Conservation (phyloP, 2,113 vertebrate species). For the Notiomystis cincta region DNA sequence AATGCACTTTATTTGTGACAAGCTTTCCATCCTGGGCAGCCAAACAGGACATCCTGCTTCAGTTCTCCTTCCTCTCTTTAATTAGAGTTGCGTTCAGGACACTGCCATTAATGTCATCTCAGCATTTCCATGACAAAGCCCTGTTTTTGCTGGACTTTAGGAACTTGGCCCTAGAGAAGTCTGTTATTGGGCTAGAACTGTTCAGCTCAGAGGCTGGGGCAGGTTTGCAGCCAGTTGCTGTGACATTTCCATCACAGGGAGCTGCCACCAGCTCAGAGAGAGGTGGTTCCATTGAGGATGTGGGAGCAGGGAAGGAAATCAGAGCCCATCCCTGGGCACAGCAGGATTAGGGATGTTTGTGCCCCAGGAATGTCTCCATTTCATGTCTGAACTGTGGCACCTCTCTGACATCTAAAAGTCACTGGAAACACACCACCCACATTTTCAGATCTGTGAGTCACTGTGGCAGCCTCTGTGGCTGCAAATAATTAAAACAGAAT, state of each 20-base stretch:
- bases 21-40: constrained; percentile 70
- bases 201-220: background rate
- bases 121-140: constrained; percentile 58
- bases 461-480: background rate
- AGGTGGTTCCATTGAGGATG: rapidly evolving
- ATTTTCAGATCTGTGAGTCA: rapidly evolving
- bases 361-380: background rate
- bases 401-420: background rate
- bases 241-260: background rate
- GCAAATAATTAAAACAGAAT: background rate
- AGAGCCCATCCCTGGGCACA: rapidly evolving
- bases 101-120: constrained; percentile 50
- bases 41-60: constrained; percentile 81
- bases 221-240: background rate
- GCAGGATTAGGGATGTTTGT: background rate
- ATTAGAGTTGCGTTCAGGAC: constrained; percentile 41
- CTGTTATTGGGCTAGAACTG: background rate
- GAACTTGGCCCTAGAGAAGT: background rate
- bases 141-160: constrained; percentile 11
- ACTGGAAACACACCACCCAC: background rate
- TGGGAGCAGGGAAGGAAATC: background rate
- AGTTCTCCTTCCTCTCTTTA: constrained; percentile 69
- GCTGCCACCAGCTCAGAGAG: background rate
- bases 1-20: constrained; percentile 63
- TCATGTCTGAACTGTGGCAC: background rate